Conservation (phyloP, 2,888 invertebrate species). For the Cheilosia vernalis region DNA sequence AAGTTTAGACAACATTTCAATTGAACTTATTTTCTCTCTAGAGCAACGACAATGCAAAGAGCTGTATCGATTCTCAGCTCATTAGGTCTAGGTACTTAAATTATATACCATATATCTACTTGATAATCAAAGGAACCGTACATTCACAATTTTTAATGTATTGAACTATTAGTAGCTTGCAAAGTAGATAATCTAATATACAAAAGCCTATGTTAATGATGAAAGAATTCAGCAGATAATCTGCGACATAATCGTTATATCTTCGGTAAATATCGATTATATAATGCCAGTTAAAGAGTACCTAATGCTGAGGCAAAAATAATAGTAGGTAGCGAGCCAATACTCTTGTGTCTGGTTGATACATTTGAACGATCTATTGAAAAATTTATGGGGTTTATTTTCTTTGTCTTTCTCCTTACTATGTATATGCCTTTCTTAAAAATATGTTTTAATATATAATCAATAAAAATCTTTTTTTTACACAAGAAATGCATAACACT, state of each 20-base stretch:
- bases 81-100: background rate
- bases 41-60: background rate
- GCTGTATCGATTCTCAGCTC: constrained; percentile 7
- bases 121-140: constrained; percentile 44
- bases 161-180: constrained; percentile 8
- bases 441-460: too few relatives aligned
- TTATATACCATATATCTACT: constrained; percentile 3
- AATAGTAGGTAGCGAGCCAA: background rate
- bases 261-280: background rate
- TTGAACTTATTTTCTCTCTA: background rate
- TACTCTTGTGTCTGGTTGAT: background rate
- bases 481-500: too few relatives aligned
- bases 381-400: too few relatives aligned
- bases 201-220: constrained; percentile 27
- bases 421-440: too few relatives aligned
- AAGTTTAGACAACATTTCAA: background rate
- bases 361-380: too few relatives aligned
- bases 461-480: too few relatives aligned
- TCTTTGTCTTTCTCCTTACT: too few relatives aligned
- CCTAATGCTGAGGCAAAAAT: background rate
- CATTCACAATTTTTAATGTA: constrained; percentile 23
- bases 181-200: constrained; percentile 8
- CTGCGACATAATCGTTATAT: constrained; percentile 8
- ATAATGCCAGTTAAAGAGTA: background rate
- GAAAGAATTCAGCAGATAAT: constrained; percentile 36